Evolutionary conservation across 2,113 vertebrate species (phyloP).

Genomic region (Amazona vittata): DNA sequence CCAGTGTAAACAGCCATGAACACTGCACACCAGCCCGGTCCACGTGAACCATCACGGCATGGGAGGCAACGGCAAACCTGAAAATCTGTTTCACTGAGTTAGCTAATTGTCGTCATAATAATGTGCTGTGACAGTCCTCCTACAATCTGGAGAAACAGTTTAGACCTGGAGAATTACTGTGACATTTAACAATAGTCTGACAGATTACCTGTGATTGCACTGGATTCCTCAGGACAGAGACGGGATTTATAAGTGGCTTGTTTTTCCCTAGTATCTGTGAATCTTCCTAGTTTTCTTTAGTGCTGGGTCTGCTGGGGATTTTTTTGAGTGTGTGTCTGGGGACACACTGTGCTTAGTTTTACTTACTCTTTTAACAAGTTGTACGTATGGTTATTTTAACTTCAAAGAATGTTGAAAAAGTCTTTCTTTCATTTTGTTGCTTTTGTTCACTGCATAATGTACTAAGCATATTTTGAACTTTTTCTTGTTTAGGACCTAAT

Average conservation of each 20-base stretch:
- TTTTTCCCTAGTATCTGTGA: background rate
- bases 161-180: background rate
- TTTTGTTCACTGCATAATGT: background rate
- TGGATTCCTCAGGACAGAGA: background rate
- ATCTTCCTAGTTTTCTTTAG: background rate
- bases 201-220: background rate
- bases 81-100: background rate
- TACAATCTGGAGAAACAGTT: background rate
- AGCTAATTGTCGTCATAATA: background rate
- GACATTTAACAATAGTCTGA: background rate
- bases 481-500: background rate
- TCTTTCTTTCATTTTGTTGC: background rate
- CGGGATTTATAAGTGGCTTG: background rate
- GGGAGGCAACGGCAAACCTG: background rate
- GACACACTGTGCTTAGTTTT: background rate
- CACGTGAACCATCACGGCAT: rapidly evolving
- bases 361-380: background rate
- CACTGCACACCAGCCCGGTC: background rate
- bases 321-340: background rate
- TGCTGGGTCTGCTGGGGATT: background rate
- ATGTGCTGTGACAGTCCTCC: background rate
- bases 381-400: background rate
- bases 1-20: background rate
- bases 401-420: background rate
- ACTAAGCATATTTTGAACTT: background rate